These are phyloP conservation scores for Camponotus vicinus DNA, from an alignment of 1,140 invertebrate genomes.

Conservation along the genomic window DNA sequence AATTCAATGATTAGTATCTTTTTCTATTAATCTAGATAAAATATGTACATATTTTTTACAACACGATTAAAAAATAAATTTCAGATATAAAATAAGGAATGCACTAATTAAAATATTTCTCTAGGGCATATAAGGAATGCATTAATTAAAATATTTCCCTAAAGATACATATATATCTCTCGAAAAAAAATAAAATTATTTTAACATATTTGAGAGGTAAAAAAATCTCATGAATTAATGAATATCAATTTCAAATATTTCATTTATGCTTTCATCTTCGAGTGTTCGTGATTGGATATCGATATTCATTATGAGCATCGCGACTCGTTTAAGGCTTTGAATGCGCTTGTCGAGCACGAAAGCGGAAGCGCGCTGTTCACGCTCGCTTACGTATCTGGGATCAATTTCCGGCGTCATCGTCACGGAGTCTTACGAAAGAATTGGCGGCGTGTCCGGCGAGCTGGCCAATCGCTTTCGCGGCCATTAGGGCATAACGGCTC, in stretches of 20 bases:
- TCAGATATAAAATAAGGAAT: too few species aligned
- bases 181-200: neutral
- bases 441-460: constrained; percentile 44
- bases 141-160: neutral
- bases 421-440: neutral
- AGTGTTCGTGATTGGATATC: neutral
- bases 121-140: too few species aligned
- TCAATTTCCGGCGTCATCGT: constrained; percentile 48
- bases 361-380: constrained; percentile 47
- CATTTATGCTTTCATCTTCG: neutral
- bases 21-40: neutral
- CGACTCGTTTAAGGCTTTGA: neutral
- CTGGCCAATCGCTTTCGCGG: constrained; percentile 51
- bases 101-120: neutral
- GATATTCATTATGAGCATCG: neutral
- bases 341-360: neutral
- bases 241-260: constrained; percentile 6
- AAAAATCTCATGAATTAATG: neutral
- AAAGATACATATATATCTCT: neutral
- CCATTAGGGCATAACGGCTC: constrained; percentile 49
- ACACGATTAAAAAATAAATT: neutral
- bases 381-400: constrained; percentile 38
- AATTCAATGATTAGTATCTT: neutral
- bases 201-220: neutral
- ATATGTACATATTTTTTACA: neutral